Base-by-base conservation (phyloP, 2,888 invertebrate genomes). In the Cactoblastis cactorum region DNA sequence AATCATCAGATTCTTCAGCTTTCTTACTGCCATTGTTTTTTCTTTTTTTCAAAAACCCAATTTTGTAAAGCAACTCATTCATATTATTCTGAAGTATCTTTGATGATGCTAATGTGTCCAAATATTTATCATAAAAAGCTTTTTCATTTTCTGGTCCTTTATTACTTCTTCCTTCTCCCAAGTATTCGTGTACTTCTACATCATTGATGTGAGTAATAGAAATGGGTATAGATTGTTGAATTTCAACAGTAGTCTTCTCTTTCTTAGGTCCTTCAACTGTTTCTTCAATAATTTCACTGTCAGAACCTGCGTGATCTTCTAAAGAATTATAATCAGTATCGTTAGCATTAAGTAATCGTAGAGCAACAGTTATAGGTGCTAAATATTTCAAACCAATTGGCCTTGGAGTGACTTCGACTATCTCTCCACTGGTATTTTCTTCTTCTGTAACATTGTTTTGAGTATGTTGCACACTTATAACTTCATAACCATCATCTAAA, bases 181-280 rank as follows among this genome's bases (percentile, higher is more conserved):
- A 62, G 68, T 88, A 87, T 51, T 86, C 79, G 12, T 88, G 87
- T 4, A 82, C 75, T 69, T 88, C 87, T 0, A 89, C 81, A 28
- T 84, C 86, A 55, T 89, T 88, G 28, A 88, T 87, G 51, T 89
- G 87, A 19, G 83, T 89, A 33, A 86, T 85, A 45, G 91, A 91
- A 52, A 90, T 74, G 0, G 92, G 92, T 14, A 93, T 79, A 0
- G 93, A 93, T 71, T 93, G 87, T 63, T 94, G 93, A 2, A 94
- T 77, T 78, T 94, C 93, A 0, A 94, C 92, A 32, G 88, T 74
- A 0, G 92, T 92, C 61, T 83, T 91, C 47, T 83, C 83, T 52
- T 75, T 81, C 12, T 74, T 63, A 6, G 91, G 89, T 53, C 65
- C 77, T 53, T 76, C 65, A 8, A 89, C 79, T 43, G 83, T 81